Evolutionary conservation across 2,113 vertebrate species (phyloP).

Genomic region (Ammodytes marinus): DNA sequence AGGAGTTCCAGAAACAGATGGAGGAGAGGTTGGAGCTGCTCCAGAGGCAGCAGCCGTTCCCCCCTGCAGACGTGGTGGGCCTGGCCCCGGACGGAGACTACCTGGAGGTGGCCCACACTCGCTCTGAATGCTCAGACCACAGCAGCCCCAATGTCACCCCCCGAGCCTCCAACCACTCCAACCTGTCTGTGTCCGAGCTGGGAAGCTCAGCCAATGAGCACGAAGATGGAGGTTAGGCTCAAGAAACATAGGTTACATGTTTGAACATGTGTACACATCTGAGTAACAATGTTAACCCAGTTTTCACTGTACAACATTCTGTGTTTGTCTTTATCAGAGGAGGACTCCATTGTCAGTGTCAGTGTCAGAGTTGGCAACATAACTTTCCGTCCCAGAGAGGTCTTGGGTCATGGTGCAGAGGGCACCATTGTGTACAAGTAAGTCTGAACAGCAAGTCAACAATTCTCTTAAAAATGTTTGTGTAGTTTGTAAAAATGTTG

Average conservation of each 20-base stretch:
- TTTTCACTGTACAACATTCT: not conserved
- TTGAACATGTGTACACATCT: not conserved
- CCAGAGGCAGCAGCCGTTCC: constrained; percentile 92
- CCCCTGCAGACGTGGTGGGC: constrained; percentile 78
- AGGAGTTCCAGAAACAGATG: constrained; percentile 93
- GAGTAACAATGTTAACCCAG: not conserved
- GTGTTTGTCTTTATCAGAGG: constrained; percentile 79
- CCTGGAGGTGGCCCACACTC: constrained; percentile 83
- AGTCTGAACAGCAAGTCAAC: constrained; percentile 35
- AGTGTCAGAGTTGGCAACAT: constrained; percentile 93
- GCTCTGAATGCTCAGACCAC: constrained; percentile 90
- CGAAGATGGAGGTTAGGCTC: constrained; percentile 88
- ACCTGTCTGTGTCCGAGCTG: constrained; percentile 87
- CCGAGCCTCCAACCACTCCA: constrained; percentile 93
- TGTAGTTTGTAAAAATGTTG: not conserved
- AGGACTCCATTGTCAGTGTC: constrained; percentile 78
- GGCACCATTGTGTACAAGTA: constrained; percentile 98
- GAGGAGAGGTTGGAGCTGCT: constrained; percentile 94
- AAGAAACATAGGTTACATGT: not conserved
- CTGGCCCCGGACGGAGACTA: constrained; percentile 84
- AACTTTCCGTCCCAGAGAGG: constrained; percentile 91
- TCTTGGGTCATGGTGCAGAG: constrained; percentile 96
- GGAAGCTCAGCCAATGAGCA: constrained; percentile 88
- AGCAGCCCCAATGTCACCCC: constrained; percentile 94
- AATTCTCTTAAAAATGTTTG: not conserved